A percentile compares a stretch with the other conserved stretches of the same genome.
Evolutionary conservation across 2,888 invertebrate genomes (phyloP).

Genomic region (Lasioglossum leucozonium): DNA sequence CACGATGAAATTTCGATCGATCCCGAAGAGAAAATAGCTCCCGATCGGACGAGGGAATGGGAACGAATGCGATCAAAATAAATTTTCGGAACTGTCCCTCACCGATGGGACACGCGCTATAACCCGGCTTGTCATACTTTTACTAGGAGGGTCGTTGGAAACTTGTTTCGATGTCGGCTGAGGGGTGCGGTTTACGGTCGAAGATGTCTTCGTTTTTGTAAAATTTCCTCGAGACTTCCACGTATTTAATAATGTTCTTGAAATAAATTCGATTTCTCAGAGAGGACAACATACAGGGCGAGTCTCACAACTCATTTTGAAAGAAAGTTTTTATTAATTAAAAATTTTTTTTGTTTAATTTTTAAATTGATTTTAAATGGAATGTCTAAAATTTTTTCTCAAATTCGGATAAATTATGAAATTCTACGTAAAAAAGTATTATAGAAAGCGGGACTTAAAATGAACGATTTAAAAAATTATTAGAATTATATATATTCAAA

Average conservation of each 20-base stretch:
- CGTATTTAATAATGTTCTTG: too few relatives aligned
- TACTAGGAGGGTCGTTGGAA: not conserved
- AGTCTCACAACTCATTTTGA: too few relatives aligned
- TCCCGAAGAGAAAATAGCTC: not conserved
- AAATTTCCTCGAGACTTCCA: not conserved
- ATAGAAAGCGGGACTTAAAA: too few relatives aligned
- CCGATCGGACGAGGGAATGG: conserved; percentile 6
- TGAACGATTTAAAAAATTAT: too few relatives aligned
- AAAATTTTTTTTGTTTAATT: too few relatives aligned
- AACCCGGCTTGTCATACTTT: not conserved
- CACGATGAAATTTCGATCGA: conserved; percentile 17
- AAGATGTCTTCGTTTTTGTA: not conserved
- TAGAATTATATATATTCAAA: too few relatives aligned
- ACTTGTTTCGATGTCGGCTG: not conserved
- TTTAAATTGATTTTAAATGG: too few relatives aligned
- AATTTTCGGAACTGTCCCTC: not conserved
- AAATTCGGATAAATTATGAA: too few relatives aligned
- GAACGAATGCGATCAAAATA: not conserved
- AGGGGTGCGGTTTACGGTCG: not conserved
- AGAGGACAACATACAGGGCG: too few relatives aligned
- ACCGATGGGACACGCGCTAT: not conserved
- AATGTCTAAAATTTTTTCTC: too few relatives aligned
- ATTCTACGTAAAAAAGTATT: too few relatives aligned
- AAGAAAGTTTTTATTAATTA: too few relatives aligned
- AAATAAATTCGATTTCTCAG: not conserved